Percentiles rank a stretch among this genome's conserved stretches.
Conservation (phyloP, 2,888 invertebrate species). For the Dolichomitus sp. region DNA sequence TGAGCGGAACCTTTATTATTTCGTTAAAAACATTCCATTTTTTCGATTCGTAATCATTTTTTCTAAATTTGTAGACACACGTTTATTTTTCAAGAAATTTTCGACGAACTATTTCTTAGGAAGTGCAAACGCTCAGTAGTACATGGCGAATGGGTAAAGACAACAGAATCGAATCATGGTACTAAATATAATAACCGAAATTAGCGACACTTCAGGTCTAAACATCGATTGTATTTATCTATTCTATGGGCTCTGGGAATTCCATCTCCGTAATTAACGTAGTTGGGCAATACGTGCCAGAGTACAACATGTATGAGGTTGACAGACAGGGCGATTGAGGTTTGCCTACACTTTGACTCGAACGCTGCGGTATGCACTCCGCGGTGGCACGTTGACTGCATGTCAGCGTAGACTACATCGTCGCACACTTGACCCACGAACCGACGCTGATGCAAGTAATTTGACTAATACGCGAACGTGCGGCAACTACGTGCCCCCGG, state of each 20-base stretch:
- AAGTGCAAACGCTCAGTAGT: no score
- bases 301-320: neutral
- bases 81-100: neutral
- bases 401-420: conserved; percentile 4
- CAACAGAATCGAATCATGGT: neutral
- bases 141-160: neutral
- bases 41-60: neutral
- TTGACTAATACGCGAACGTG: conserved; percentile 23
- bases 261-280: neutral
- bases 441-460: conserved; percentile 33
- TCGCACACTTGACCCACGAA: conserved; percentile 24
- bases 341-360: neutral
- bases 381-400: neutral
- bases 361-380: neutral
- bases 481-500: neutral
- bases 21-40: neutral
- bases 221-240: neutral
- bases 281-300: neutral
- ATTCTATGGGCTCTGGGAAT: neutral
- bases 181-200: neutral
- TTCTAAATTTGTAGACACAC: neutral
- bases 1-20: neutral
- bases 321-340: neutral
- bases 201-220: neutral
- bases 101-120: no score